Base-by-base conservation (phyloP, 2,888 invertebrate genomes). In the Notodonta ziczac region DNA sequence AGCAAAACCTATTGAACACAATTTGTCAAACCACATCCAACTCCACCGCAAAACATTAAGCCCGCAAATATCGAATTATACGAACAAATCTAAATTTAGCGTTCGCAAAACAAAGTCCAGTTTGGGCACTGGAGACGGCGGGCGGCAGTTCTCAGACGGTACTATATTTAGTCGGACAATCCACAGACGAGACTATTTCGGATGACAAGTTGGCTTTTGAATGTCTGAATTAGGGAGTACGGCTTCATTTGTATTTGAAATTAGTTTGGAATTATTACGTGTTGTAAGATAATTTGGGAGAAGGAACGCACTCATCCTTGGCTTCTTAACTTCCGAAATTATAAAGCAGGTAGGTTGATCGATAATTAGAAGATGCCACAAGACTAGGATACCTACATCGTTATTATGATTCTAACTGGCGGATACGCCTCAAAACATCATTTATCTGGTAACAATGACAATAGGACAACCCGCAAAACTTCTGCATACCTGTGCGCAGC, bases 401-500 rank as follows among this genome's bases (percentile, higher is more conserved):
- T 40, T 40, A n/a, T 40, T 40, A 40, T 9, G 40, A 40, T 9
- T 40, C 6, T 42, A 42, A 9, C 42, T 24, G 24, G 2, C 24
- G 24, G 24, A 24, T 24, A 24, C 24, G 24, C 24, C 24, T 24
- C 2, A 24, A 24, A 24, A 24, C 24, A n/a, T 24, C 24, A 35
- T 35, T 35, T 35, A 4, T 35, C 35, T 35, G 35, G 2, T 35
- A 35, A 35, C 35, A 35, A 35, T 35, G 7, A 35, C 35, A 6
- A 35, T 35, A 7, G 5, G 7, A 35, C 6, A 35, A 0, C 35
- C 4, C 1, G 24, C 24, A 35, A 35, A 0, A 5, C 35, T 35
- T 52, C 14, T 14, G 10, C 55, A 76, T 71, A 92, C 93, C 83
- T 89, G 86, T 12, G 80, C 91, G 78, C 98, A 98, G 82, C 98